phyloP scores from a whole-genome alignment of 2,113 vertebrate species.

The Ictalurus furcatus region DNA sequence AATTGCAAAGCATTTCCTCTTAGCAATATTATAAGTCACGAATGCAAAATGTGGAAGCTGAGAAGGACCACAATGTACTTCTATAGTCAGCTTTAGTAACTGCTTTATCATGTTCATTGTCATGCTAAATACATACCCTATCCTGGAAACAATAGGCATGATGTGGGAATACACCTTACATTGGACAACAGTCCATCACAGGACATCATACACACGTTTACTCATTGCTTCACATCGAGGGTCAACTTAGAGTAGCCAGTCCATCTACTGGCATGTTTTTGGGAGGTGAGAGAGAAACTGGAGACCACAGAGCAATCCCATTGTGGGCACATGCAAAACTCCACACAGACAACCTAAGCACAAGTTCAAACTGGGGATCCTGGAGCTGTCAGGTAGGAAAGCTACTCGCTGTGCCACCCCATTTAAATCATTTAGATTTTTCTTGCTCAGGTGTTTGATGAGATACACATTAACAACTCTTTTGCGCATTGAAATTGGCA shows the following conservation, averaged over 20 bases:
- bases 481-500: no score
- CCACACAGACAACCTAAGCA: not conserved
- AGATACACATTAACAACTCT: not conserved
- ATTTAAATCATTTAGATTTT: not conserved
- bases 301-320: not conserved
- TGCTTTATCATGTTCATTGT: no score
- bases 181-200: not conserved
- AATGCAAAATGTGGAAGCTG: not conserved
- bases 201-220: not conserved
- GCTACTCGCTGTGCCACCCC: not conserved
- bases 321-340: not conserved
- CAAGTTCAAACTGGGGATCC: not conserved
- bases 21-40: no score
- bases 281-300: not conserved
- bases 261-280: not conserved
- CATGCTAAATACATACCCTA: not conserved
- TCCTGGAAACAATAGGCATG: not conserved
- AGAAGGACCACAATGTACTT: not conserved
- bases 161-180: not conserved
- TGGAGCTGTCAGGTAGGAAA: not conserved
- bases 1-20: no score
- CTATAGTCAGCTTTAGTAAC: no score
- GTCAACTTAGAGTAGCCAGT: not conserved
- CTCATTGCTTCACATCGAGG: not conserved
- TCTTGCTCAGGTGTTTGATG: not conserved